Percentiles rank a stretch among this genome's conserved stretches.
Conservation (phyloP, 2,113 vertebrate species). For the Entelurus aequoreus region DNA sequence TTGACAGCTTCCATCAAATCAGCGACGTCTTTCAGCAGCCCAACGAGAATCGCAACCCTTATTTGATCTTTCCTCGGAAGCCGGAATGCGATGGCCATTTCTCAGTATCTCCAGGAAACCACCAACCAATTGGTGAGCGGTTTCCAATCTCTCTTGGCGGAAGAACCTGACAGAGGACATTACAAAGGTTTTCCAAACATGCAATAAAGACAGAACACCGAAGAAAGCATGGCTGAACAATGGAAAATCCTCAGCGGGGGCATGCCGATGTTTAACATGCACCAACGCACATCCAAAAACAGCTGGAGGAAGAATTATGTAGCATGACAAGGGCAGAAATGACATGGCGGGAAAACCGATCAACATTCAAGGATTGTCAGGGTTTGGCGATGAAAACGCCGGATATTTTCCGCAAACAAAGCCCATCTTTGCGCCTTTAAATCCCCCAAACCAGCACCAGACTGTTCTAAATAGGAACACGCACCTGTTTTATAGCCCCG, state of each 20-base stretch:
- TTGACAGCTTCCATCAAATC: conserved; percentile 36
- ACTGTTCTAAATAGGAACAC: conserved; percentile 5
- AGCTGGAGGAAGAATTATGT: conserved; percentile 34
- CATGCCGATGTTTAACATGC: conserved; percentile 30
- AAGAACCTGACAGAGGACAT: conserved; percentile 29
- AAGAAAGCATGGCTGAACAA: conserved; percentile 49
- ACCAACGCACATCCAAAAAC: conserved; percentile 40
- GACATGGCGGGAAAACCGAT: conserved; percentile 21
- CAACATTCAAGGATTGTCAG: conserved; percentile 32
- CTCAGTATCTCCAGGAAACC: conserved; percentile 39
- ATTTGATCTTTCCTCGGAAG: conserved; percentile 42
- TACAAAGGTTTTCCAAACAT: conserved; percentile 39
- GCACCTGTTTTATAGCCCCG: conserved; percentile 42
- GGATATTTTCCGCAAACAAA: conserved; percentile 40
- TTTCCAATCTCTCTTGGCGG: conserved; percentile 48
- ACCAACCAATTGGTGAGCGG: conserved; percentile 48
- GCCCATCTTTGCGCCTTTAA: conserved; percentile 17
- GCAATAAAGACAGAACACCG: conserved; percentile 41
- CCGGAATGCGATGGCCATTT: conserved; percentile 18
- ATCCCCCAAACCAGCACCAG: conserved; percentile 33
- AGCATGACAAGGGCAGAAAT: conserved; percentile 33
- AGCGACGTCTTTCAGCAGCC: conserved; percentile 33
- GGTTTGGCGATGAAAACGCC: conserved; percentile 30
- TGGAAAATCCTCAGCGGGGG: conserved; percentile 42
- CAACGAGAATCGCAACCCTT: conserved; percentile 27